Evolutionary conservation across 2,797 vertebrate genomes (phyloP).

Genomic region (Macroramphosus scolopax): DNA sequence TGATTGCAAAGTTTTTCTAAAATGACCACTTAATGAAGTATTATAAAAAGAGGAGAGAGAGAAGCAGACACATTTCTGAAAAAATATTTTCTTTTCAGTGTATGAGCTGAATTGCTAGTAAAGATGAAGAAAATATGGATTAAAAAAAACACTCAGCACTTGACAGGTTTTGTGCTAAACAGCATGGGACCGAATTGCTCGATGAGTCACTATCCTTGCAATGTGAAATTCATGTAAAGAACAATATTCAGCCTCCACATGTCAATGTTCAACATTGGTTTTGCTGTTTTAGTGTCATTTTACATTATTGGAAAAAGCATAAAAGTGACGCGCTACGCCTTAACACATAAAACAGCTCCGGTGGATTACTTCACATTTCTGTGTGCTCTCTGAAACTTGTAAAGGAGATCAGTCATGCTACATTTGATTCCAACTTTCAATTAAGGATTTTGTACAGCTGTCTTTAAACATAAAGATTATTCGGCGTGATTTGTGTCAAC

Average conservation of each 20-base stretch:
- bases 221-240: conserved; percentile 63
- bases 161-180: conserved; percentile 65
- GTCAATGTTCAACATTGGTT: conserved; percentile 64
- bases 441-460: conserved; percentile 74
- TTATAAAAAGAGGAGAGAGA: too few species aligned
- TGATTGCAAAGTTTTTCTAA: too few species aligned
- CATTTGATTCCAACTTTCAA: conserved; percentile 71
- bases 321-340: conserved; percentile 51
- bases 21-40: too few species aligned
- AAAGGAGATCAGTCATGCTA: conserved; percentile 68
- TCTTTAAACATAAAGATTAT: conserved; percentile 75
- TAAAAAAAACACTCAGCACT: conserved; percentile 29
- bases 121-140: conserved; percentile 37
- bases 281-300: conserved; percentile 72
- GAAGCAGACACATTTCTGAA: conserved; percentile 8
- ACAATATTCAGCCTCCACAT: conserved; percentile 69
- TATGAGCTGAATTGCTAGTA: conserved; percentile 35
- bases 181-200: conserved; percentile 51
- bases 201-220: conserved; percentile 65
- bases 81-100: too few species aligned
- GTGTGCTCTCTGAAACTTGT: conserved; percentile 55
- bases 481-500: conserved; percentile 64
- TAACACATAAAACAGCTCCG: conserved; percentile 51
- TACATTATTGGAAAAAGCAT: conserved; percentile 70
- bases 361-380: conserved; percentile 65